These are phyloP conservation scores for Alethe diademata DNA, from an alignment of 2,113 vertebrate species.

Conservation along the genomic window DNA sequence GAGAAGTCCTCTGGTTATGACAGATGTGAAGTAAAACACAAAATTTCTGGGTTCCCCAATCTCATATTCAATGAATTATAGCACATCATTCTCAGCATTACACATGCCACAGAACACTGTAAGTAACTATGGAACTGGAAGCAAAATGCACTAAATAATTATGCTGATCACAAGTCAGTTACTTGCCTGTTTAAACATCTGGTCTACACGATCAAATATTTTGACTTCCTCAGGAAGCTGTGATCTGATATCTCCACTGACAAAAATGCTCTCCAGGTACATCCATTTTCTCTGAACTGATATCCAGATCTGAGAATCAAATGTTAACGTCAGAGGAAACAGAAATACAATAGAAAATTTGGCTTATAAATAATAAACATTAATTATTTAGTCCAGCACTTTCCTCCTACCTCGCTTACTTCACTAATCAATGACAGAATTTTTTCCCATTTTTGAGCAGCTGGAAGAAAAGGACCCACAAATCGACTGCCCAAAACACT, in stretches of 20 bases:
- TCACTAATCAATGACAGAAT: slow-evolving; percentile 90
- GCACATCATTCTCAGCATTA: not conserved
- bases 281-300: slow-evolving; percentile 96
- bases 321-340: not conserved
- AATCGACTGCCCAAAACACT: slow-evolving; percentile 90
- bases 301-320: slow-evolving; percentile 84
- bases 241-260: slow-evolving; percentile 87
- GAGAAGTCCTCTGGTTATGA: not conserved
- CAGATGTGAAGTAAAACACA: not conserved
- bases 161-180: not conserved
- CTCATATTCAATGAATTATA: not conserved
- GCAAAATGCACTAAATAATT: not conserved
- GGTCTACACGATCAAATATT: slow-evolving; percentile 90
- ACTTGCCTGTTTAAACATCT: slow-evolving; percentile 86
- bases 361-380: not conserved
- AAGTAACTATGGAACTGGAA: not conserved
- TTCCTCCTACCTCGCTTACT: slow-evolving; percentile 85
- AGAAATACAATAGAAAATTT: not conserved
- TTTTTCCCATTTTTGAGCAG: slow-evolving; percentile 89
- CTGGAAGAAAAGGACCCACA: slow-evolving; percentile 87
- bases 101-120: not conserved
- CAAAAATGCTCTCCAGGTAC: slow-evolving; percentile 96
- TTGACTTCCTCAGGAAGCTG: slow-evolving; percentile 92
- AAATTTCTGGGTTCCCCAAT: not conserved
- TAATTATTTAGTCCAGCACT: not conserved